Conservation (phyloP, 2,797 vertebrate genomes). For the Diceros bicornis region DNA sequence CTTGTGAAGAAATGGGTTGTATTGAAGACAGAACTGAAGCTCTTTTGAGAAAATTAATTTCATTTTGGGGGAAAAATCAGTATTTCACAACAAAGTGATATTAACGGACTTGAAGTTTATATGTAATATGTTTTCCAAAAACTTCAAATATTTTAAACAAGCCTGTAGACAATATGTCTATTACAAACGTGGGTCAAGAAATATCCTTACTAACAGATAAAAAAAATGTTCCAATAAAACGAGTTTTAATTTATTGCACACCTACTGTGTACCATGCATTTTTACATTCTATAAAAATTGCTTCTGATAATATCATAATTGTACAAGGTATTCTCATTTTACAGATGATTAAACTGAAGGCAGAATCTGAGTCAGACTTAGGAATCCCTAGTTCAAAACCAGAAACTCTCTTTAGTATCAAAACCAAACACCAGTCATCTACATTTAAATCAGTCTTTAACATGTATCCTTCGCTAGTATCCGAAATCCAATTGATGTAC, state of each 20-base stretch:
- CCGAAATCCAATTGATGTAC: not conserved
- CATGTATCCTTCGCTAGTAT: not conserved
- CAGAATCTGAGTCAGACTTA: not conserved
- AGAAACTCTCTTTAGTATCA: not conserved
- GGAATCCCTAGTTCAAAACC: not conserved
- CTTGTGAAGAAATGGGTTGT: constrained; percentile 52
- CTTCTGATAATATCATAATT: not conserved
- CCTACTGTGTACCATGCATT: not conserved
- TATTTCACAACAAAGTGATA: constrained; percentile 40
- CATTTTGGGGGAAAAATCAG: constrained; percentile 50
- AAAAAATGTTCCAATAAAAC: constrained; percentile 48
- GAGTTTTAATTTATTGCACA: not conserved
- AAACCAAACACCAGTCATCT: not conserved
- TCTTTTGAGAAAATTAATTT: constrained; percentile 48
- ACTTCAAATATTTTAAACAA: constrained; percentile 25
- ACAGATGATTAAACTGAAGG: constrained; percentile 13
- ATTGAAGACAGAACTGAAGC: constrained; percentile 36
- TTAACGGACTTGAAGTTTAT: constrained; percentile 24
- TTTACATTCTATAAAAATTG: constrained; percentile 23
- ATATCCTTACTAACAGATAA: not conserved
- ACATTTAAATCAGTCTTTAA: not conserved
- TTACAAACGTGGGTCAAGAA: constrained; percentile 24
- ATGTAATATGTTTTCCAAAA: constrained; percentile 32
- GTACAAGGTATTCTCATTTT: constrained; percentile 17
- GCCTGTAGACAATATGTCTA: not conserved